Percentiles rank a stretch among this genome's conserved stretches.
These are phyloP conservation scores for Gadus macrocephalus DNA, from an alignment of 2,113 vertebrate genomes.

Conservation along the genomic window DNA sequence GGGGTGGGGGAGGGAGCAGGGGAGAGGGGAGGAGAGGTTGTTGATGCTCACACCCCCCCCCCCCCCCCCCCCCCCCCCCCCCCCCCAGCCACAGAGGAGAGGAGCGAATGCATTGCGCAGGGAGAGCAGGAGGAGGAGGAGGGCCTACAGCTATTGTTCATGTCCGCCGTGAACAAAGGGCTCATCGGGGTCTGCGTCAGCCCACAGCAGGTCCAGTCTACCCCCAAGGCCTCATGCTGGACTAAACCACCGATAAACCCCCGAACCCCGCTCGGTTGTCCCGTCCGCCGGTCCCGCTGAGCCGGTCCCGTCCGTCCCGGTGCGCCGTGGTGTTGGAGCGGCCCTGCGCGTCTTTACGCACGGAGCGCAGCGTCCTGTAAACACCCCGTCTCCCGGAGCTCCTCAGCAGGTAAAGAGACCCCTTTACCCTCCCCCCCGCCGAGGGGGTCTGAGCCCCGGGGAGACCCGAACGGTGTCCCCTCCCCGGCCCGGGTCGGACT, in stretches of 20 bases:
- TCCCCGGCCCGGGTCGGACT: neutral
- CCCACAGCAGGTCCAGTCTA: conserved; percentile 68
- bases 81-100: conserved; percentile 36
- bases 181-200: conserved; percentile 75
- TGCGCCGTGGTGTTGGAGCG: conserved; percentile 39
- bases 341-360: conserved; percentile 57
- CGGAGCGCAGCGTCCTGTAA: conserved; percentile 63
- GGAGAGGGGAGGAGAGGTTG: conserved; percentile 54
- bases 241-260: conserved; percentile 55
- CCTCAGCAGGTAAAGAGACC: conserved; percentile 65
- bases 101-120: conserved; percentile 67
- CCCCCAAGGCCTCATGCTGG: conserved; percentile 66
- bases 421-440: neutral
- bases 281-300: conserved; percentile 27
- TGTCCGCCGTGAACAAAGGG: conserved; percentile 80
- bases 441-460: too few relatives aligned
- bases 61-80: neutral
- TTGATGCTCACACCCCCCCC: conserved; percentile 47
- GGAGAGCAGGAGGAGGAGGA: conserved; percentile 45
- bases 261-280: conserved; percentile 47
- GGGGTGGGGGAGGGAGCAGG: conserved; percentile 33
- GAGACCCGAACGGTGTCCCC: neutral
- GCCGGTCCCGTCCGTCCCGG: conserved; percentile 27
- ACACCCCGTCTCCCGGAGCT: conserved; percentile 62
- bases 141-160: conserved; percentile 72